Conservation (phyloP, 2,888 invertebrate species). For the Chrysopilus asiliformis region DNA sequence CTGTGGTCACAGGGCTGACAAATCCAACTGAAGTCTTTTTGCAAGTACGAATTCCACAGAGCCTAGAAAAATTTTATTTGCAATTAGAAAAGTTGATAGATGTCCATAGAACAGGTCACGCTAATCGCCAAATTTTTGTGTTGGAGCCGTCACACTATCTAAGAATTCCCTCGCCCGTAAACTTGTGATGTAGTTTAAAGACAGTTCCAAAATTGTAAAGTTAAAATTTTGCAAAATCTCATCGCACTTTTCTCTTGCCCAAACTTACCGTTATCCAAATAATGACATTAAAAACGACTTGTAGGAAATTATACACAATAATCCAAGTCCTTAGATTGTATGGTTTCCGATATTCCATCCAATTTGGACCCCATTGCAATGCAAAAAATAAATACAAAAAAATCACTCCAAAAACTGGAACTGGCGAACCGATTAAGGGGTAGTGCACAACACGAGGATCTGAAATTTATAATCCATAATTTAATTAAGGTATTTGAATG, state of each 20-base stretch:
- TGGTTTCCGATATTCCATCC: conserved; percentile 53
- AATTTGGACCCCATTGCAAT: conserved; percentile 52
- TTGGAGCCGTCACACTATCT: too few relatives aligned
- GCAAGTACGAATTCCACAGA: conserved; percentile 5
- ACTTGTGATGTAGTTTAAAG: too few relatives aligned
- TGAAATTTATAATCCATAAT: neutral
- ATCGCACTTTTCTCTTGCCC: neutral
- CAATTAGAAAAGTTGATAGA: neutral
- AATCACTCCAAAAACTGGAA: conserved; percentile 43
- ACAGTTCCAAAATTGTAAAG: too few relatives aligned
- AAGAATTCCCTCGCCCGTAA: too few relatives aligned
- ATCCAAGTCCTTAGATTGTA: conserved; percentile 50
- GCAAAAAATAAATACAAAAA: conserved; percentile 55
- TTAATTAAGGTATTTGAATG: neutral
- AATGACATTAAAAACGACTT: conserved; percentile 29
- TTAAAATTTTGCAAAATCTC: neutral
- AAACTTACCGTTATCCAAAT: conserved; percentile 18
- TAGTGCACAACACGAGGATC: conserved; percentile 43
- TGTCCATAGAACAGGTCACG: too few relatives aligned
- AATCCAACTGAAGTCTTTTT: conserved; percentile 4
- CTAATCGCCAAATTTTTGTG: too few relatives aligned
- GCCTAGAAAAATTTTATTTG: conserved; percentile 1
- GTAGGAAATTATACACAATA: conserved; percentile 52
- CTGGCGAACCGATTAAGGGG: conserved; percentile 52
- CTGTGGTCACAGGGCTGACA: conserved; percentile 5